Percentiles rank a stretch among this genome's conserved stretches.
Conservation (phyloP, 2,797 vertebrate genomes). For the Mormyrops attenuatus region DNA sequence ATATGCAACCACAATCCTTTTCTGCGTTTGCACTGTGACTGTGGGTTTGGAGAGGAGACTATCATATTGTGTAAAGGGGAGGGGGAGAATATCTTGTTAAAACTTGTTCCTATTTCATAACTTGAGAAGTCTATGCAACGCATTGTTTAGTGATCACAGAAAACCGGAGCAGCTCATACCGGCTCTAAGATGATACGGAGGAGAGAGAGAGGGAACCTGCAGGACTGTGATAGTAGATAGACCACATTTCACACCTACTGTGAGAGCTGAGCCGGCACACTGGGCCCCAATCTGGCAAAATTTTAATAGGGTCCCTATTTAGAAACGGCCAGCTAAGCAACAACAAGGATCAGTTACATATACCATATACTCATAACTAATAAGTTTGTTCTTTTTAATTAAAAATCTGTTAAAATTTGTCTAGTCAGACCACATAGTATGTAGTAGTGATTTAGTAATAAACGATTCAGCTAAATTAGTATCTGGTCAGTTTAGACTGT, state of each 20-base stretch:
- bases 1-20: not conserved
- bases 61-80: not conserved
- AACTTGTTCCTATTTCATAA: not conserved
- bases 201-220: not conserved
- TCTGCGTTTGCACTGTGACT: not conserved
- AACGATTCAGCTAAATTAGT: not conserved
- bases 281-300: not conserved
- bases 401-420: not conserved
- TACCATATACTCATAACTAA: not conserved
- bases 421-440: not conserved
- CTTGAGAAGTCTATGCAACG: not conserved
- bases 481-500: no score
- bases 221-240: not conserved
- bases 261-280: not conserved
- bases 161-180: not conserved
- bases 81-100: not conserved
- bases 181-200: not conserved
- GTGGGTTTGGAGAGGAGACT: not conserved
- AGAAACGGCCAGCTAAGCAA: not conserved
- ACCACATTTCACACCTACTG: not conserved
- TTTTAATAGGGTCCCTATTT: not conserved
- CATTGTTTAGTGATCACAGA: not conserved
- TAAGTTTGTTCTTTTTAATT: not conserved
- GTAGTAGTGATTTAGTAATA: not conserved
- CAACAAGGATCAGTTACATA: not conserved